phyloP scores from a whole-genome alignment of 2,113 vertebrate species.

The Oreocharis arfaki region DNA sequence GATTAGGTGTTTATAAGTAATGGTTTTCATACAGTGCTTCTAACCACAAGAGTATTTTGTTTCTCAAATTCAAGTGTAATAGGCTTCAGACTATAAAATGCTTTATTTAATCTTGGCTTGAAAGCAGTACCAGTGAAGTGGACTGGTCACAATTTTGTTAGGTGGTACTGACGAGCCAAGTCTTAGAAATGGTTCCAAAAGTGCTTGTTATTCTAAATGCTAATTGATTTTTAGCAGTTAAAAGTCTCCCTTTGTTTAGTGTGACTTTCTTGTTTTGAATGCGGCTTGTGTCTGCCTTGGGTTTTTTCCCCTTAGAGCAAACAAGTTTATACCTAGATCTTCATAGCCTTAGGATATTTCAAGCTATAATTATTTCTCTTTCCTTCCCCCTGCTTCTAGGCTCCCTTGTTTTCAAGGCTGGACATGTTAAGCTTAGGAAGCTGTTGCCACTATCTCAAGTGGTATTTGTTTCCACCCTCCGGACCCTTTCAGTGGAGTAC shows the following conservation, averaged over 20 bases:
- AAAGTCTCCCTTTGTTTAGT: conserved; percentile 26
- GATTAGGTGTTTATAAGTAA: background rate
- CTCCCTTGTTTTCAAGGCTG: conserved; percentile 48
- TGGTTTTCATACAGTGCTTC: background rate
- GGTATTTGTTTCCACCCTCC: background rate
- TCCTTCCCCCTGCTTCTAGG: background rate
- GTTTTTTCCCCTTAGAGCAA: background rate
- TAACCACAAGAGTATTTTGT: background rate
- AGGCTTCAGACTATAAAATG: background rate
- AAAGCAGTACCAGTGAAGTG: background rate
- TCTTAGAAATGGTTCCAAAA: background rate
- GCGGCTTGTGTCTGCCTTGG: background rate
- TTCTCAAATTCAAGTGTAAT: background rate
- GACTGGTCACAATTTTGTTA: background rate
- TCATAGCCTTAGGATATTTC: conserved; percentile 46
- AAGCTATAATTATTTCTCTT: conserved; percentile 49
- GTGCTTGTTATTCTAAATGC: background rate
- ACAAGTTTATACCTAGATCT: conserved; percentile 44
- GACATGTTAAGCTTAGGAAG: conserved; percentile 28
- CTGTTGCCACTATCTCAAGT: background rate
- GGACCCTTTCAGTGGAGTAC: background rate
- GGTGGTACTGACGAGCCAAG: background rate
- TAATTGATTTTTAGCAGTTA: conserved; percentile 25
- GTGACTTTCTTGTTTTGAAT: conserved; percentile 18
- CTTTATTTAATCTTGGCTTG: conserved; percentile 25